Conservation (phyloP, 2,113 vertebrate genomes). For the Fukomys damarensis region DNA sequence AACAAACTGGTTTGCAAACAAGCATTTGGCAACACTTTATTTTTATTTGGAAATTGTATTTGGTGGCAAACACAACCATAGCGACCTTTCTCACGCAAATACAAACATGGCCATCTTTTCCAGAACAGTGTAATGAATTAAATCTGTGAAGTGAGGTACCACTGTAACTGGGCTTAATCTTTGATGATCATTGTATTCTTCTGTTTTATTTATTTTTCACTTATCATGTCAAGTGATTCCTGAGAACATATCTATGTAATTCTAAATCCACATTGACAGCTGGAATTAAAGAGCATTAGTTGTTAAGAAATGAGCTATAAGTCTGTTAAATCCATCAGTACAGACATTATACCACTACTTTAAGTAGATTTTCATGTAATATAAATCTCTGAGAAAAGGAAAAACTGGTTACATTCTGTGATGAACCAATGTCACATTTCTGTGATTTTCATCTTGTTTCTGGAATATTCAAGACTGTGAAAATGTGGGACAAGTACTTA, state of each 20-base stretch:
- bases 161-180: not conserved
- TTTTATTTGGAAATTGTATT: not conserved
- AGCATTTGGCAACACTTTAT: not conserved
- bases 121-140: not conserved
- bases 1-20: not conserved
- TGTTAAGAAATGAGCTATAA: not conserved
- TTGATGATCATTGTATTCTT: not conserved
- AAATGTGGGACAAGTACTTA: not conserved
- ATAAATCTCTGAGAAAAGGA: accelerated
- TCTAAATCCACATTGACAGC: not conserved
- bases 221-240: not conserved
- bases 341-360: not conserved
- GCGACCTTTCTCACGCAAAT: not conserved
- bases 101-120: not conserved
- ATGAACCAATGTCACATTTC: not conserved
- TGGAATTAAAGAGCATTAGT: not conserved
- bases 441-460: not conserved
- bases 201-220: not conserved
- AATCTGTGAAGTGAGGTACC: not conserved
- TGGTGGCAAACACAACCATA: not conserved
- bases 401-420: not conserved
- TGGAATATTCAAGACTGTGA: not conserved
- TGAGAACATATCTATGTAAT: not conserved
- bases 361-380: not conserved
- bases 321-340: not conserved